A percentile compares a stretch with the other conserved stretches of the same genome.
Conservation (phyloP, 2,113 vertebrate species). For the Australoheros scitulus region DNA sequence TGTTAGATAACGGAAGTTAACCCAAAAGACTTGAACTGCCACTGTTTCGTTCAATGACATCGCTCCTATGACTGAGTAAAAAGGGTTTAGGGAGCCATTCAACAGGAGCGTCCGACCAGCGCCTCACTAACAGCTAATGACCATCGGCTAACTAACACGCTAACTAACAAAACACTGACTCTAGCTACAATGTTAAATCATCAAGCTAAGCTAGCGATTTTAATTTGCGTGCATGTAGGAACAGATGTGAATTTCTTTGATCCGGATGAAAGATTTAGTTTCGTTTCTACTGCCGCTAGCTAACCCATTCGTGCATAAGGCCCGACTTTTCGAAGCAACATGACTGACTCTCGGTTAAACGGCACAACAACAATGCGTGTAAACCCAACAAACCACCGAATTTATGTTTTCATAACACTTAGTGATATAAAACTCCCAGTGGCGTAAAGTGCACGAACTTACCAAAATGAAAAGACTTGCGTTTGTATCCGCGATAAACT, state of each 20-base stretch:
- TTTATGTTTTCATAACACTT: neutral
- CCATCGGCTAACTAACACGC: neutral
- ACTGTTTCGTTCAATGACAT: neutral
- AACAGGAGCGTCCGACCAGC: neutral
- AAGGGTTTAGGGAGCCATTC: neutral
- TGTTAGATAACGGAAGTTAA: neutral
- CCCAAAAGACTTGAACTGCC: neutral
- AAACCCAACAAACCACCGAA: too few species aligned
- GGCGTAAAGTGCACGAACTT: neutral
- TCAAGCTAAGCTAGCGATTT: neutral
- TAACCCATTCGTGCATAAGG: constrained; percentile 34
- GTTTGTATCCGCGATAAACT: constrained; percentile 12
- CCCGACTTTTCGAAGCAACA: constrained; percentile 16
- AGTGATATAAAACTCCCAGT: fast-evolving
- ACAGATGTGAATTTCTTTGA: neutral
- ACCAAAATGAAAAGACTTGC: constrained; percentile 32
- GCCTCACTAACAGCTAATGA: neutral
- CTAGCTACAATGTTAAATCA: fast-evolving
- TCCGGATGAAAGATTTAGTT: neutral
- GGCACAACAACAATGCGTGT: neutral
- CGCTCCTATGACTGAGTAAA: neutral
- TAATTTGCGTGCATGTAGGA: fast-evolving
- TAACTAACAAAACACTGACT: neutral
- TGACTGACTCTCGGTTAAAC: neutral
- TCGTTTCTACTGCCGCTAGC: neutral